Percentiles rank a stretch among this genome's conserved stretches.
These are phyloP conservation scores for Pasiphila rectangulata DNA, from an alignment of 2,888 invertebrate genomes.

Conservation along the genomic window DNA sequence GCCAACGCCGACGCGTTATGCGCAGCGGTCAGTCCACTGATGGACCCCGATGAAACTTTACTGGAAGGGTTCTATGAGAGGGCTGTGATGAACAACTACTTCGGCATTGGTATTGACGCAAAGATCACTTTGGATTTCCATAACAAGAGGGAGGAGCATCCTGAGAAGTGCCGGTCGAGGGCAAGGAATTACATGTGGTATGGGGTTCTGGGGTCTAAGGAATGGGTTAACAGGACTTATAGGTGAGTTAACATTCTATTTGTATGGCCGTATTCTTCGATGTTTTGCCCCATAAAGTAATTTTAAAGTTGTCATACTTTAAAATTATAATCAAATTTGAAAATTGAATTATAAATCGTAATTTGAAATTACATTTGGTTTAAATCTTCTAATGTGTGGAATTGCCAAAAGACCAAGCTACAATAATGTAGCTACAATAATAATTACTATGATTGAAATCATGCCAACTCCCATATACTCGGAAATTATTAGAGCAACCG, in stretches of 20 bases:
- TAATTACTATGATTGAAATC: too few relatives aligned
- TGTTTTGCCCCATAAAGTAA: too few relatives aligned
- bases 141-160: conserved; percentile 97
- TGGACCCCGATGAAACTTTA: conserved; percentile 94
- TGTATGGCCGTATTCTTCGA: too few relatives aligned
- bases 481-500: neutral
- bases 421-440: too few relatives aligned
- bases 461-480: neutral
- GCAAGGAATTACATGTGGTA: conserved; percentile 99
- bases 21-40: conserved; percentile 96
- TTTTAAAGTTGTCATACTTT: too few relatives aligned
- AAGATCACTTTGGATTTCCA: conserved; percentile 98
- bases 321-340: too few relatives aligned
- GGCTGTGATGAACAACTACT: conserved; percentile 99
- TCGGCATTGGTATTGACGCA: conserved; percentile 98
- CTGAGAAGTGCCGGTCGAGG: conserved; percentile 96
- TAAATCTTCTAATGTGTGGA: too few relatives aligned
- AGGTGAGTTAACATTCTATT: conserved; percentile 71
- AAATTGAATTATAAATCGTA: too few relatives aligned
- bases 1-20: conserved; percentile 98
- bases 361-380: too few relatives aligned
- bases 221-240: conserved; percentile 93
- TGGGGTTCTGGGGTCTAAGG: conserved; percentile 89
- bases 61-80: conserved; percentile 95
- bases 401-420: too few relatives aligned